Percentiles rank a stretch among this genome's conserved stretches.
Conservation (phyloP, 1,140 invertebrate species). For the Papilio polyxenes region DNA sequence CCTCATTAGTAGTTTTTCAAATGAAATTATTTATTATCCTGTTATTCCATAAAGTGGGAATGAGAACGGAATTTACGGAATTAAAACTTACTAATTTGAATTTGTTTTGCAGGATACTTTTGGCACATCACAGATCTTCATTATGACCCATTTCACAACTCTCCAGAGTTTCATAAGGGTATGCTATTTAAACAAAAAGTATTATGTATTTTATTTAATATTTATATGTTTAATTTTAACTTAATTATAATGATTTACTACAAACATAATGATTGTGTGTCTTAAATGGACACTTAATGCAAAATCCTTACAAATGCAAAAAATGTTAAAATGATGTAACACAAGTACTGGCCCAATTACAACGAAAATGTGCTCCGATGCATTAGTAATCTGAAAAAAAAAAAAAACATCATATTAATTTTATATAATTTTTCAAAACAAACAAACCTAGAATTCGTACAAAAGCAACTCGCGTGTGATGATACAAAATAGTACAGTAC, state of each 20-base stretch:
- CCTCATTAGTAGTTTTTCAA: background rate
- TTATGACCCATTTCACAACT: slow-evolving; percentile 85
- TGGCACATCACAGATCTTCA: slow-evolving; percentile 96
- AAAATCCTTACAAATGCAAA: background rate
- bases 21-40: slow-evolving; percentile 6
- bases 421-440: no score
- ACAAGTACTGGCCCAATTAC: no score
- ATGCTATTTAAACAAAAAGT: slow-evolving; percentile 49
- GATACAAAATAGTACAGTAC: background rate
- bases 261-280: background rate
- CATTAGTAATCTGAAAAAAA: no score
- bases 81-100: slow-evolving; percentile 38
- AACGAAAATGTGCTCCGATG: no score
- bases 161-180: slow-evolving; percentile 77
- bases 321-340: no score
- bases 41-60: background rate
- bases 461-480: no score
- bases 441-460: no score
- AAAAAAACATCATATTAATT: no score
- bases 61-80: background rate
- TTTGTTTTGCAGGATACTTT: slow-evolving; percentile 89
- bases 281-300: background rate
- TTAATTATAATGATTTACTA: background rate
- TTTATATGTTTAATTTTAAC: slow-evolving; percentile 46
- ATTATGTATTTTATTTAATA: slow-evolving; percentile 51